A percentile compares a stretch with the other conserved stretches of the same genome.
Evolutionary conservation across 1,140 invertebrate genomes (phyloP).

Genomic region (Delia radicum): DNA sequence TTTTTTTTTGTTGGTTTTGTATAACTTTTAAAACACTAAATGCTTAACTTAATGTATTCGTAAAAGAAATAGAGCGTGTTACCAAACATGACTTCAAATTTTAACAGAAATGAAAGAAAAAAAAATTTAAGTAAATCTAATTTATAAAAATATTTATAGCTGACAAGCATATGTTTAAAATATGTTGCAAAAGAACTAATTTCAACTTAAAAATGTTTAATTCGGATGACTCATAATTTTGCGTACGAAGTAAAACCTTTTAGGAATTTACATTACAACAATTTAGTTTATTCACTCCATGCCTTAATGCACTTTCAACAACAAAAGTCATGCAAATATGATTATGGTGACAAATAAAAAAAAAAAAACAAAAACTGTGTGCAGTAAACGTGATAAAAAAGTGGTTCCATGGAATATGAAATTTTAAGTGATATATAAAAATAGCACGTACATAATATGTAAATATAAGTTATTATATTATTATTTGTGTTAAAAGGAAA

Average conservation of each 20-base stretch:
- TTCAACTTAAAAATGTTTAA: background rate
- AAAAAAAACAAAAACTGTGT: background rate
- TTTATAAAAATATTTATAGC: background rate
- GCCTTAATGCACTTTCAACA: no score
- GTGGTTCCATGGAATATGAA: background rate
- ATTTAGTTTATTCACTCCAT: no score
- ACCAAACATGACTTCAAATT: background rate
- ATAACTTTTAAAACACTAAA: background rate
- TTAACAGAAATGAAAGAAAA: background rate
- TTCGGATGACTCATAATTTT: background rate
- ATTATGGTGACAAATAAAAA: background rate
- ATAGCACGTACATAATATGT: no score
- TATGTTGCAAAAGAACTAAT: background rate
- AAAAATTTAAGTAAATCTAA: background rate
- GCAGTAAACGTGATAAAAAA: background rate
- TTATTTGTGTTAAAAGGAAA: constrained; percentile 1
- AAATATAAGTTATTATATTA: background rate
- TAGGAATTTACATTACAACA: background rate
- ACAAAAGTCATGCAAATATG: no score
- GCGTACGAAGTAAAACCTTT: background rate
- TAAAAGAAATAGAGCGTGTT: background rate
- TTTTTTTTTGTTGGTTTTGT: background rate
- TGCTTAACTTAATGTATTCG: background rate
- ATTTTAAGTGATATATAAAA: background rate
- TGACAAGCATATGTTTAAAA: background rate